These are phyloP conservation scores for Eutrigla gurnardus DNA, from an alignment of 2,797 vertebrate species.

Conservation along the genomic window DNA sequence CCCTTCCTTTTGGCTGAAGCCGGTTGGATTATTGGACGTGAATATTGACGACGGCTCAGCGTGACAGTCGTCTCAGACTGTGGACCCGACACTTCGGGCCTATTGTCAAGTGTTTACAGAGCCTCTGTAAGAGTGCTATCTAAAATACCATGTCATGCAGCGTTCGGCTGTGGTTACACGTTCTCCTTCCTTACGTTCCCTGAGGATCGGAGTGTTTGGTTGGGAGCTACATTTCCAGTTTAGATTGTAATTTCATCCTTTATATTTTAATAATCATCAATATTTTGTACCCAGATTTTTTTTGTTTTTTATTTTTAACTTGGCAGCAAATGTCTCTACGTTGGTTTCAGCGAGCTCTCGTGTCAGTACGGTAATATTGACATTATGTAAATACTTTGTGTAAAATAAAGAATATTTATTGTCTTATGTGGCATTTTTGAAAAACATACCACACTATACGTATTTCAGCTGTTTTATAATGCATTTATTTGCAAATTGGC, in stretches of 20 bases:
- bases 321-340: not conserved
- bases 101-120: constrained; percentile 58
- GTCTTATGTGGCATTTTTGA: constrained; percentile 5
- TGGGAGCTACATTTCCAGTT: not conserved
- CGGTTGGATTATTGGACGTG: constrained; percentile 36
- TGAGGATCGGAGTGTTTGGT: not conserved
- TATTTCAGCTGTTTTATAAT: constrained; percentile 19
- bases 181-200: not conserved
- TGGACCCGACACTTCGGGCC: constrained; percentile 21
- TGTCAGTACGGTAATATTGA: constrained; percentile 35
- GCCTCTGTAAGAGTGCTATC: constrained; percentile 1
- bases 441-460: not conserved
- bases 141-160: constrained; percentile 10
- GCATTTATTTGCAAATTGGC: constrained; percentile 34
- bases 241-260: not conserved
- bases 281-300: not conserved
- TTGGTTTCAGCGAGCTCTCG: not conserved
- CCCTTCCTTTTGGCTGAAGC: constrained; percentile 4
- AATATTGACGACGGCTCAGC: constrained; percentile 30
- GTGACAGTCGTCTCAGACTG: constrained; percentile 21
- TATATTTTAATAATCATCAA: not conserved
- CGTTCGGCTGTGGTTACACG: constrained; percentile 30
- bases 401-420: constrained; percentile 76
- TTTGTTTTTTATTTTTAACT: not conserved
- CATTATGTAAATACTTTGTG: constrained; percentile 62